These are phyloP conservation scores for Petrocephalus zakoni DNA, from an alignment of 2,113 vertebrate genomes.

Conservation along the genomic window DNA sequence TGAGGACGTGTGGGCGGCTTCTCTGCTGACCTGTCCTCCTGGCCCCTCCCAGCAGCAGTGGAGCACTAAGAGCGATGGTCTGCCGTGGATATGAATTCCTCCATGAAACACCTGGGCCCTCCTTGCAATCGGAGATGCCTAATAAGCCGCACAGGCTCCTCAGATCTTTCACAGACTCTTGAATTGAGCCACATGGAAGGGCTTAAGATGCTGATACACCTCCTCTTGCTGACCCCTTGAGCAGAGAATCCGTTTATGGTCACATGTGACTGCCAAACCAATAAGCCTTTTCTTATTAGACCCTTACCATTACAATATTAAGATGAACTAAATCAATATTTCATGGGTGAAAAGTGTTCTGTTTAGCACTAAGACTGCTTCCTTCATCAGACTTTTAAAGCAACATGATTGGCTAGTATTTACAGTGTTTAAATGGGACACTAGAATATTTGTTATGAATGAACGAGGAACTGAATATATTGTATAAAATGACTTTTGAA, in stretches of 20 bases:
- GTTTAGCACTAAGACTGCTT: constrained; percentile 34
- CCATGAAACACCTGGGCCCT: background rate
- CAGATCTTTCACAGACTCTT: background rate
- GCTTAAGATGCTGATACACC: background rate
- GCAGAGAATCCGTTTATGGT: background rate
- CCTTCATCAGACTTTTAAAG: constrained; percentile 1
- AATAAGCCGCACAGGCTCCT: background rate
- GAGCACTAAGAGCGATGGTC: background rate
- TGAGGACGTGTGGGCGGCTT: constrained; percentile 19
- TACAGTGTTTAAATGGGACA: background rate
- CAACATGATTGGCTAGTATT: constrained; percentile 14
- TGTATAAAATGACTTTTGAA: background rate
- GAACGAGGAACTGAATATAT: background rate
- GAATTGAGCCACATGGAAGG: background rate
- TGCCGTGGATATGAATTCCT: background rate
- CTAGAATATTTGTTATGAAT: background rate
- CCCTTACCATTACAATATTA: constrained; percentile 31
- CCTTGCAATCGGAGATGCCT: background rate
- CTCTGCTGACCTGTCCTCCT: background rate
- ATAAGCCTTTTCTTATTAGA: background rate
- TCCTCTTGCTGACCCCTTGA: background rate
- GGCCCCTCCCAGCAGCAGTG: background rate
- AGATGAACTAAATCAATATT: constrained; percentile 38
- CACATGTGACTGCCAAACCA: constrained; percentile 1
- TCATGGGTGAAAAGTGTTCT: constrained; percentile 20